Percentiles rank a stretch among this genome's conserved stretches.
These are phyloP conservation scores for Notothenia coriiceps DNA, from an alignment of 2,113 vertebrate genomes.

Conservation along the genomic window DNA sequence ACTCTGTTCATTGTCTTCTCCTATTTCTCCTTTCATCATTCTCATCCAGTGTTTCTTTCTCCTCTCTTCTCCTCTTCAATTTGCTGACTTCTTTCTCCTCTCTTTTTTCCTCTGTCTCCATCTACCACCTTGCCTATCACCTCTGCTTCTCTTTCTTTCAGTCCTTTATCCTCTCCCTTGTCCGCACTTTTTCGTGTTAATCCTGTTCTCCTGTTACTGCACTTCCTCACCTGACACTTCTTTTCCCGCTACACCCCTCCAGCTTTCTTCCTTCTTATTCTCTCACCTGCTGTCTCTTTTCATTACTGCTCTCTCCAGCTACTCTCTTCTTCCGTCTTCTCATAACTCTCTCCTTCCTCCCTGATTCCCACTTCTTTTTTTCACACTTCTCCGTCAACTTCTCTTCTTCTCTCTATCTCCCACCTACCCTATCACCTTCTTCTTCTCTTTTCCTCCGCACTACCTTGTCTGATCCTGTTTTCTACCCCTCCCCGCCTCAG, in stretches of 20 bases:
- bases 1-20: neutral
- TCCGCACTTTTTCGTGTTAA: neutral
- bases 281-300: neutral
- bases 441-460: neutral
- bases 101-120: neutral
- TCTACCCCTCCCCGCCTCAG: constrained; percentile 2
- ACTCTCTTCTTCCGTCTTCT: neutral
- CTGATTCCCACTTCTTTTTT: too few relatives aligned
- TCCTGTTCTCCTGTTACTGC: neutral
- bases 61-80: too few relatives aligned
- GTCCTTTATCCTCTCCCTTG: too few relatives aligned
- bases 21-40: too few relatives aligned
- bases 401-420: neutral
- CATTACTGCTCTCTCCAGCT: neutral
- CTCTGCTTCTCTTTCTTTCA: too few relatives aligned
- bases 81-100: neutral
- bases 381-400: too few relatives aligned
- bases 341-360: neutral
- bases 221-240: neutral
- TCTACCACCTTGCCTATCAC: too few relatives aligned
- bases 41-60: too few relatives aligned
- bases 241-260: neutral
- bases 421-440: neutral
- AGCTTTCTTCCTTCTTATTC: neutral
- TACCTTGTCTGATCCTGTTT: neutral